Evolutionary conservation across 1,140 invertebrate genomes (phyloP), one percentile per base, ranked within the genome.

Genomic region (Drosophila pachea): DNA sequence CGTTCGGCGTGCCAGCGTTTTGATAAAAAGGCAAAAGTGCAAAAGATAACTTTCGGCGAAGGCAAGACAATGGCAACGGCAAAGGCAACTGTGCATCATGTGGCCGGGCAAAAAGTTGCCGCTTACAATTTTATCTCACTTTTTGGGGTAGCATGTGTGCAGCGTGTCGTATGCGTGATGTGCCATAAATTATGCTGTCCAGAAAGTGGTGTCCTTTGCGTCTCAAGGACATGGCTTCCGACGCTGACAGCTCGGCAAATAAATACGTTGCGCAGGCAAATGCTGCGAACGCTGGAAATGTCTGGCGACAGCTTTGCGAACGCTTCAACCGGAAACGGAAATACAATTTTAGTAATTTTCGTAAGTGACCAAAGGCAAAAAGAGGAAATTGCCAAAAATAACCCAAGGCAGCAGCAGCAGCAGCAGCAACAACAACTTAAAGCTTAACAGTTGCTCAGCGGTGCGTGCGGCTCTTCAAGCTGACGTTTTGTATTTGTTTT

Each of bases 331-430:
- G 78, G 78, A 83, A 78, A 84, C 75, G 78, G 78, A 83, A 84
- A 83, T 83, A 83, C 73, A 83, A 83, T 83, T 83, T 83, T 68
- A 70, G 78, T 83, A 84, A 84, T 83, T 83, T 78, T 84, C 36
- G 79, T 78, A 68, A 83, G 75, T 83, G 78, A 84, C 68, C 78
- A 73, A 67, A 55, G 66, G 56, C 11, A 49, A 12, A 40, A 66
- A 69, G 61, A 36, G 78, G 76, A 83, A 83, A 83, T 78, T 84
- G 79, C 48, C 62, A 78, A 62, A 61, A 65, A 68, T 67, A 67
- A 61, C 33, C 50, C 60, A 58, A 60, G 12, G 11, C 33, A 31
- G 49, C 12, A 33, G 22, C 11, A 38, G 33, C 43, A 53, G 32
- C 29, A 65, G 14, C 35, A 60, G 60, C 11, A 42, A 56, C 38